Base-by-base conservation (phyloP, 2,797 vertebrate species). In the Rousettus madagascariensis region DNA sequence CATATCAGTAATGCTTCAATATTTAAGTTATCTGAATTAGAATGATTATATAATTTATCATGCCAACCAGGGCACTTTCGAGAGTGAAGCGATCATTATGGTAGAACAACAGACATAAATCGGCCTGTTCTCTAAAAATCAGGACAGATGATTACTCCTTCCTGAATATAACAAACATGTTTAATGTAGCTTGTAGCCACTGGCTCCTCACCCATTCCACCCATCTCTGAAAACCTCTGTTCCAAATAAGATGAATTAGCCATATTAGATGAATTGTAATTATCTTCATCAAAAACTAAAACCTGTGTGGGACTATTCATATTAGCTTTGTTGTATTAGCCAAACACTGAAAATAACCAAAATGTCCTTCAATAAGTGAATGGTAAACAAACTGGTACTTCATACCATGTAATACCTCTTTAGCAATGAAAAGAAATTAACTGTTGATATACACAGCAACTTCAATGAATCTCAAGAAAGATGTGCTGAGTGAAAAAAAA, bases 31-130 rank as follows among this genome's bases (percentile, higher is more conserved):
- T 80, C 26, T 33, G 46, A 96, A 85, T 65, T 68, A 16, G 11
- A 61, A 43, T 85, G 43, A 88, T 92, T 92, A 63, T 43, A 46
- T 72, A 87, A 92, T 63, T 87, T 83, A 77, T 94, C 57, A 53
- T 59, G 61, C 55, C 46, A 80, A 36, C 16, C 10, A 1, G 71
- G 71, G 16, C 59, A 74, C 69, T 82, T 91, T 15, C 8, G 1
- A 66, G 79, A 79, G 63, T 57, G 72, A 92, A 84, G 63, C 77
- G 36, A 59, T 94, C 59, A 61, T 94, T 83, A 79, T 78, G 55
- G 53, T 53, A 83, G 33, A 59, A 65, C 3, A 89, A 49, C 19
- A n/a, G 43, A 69, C 46, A 93, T 38, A 87, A 80, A 94, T 55
- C 1, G 6, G 24, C 28, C 41, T 89, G 15, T 85, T 87, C 80